Evolutionary conservation across 64 coral and sea anemone species (phyloP).

Genomic region (Porites australiensis): DNA sequence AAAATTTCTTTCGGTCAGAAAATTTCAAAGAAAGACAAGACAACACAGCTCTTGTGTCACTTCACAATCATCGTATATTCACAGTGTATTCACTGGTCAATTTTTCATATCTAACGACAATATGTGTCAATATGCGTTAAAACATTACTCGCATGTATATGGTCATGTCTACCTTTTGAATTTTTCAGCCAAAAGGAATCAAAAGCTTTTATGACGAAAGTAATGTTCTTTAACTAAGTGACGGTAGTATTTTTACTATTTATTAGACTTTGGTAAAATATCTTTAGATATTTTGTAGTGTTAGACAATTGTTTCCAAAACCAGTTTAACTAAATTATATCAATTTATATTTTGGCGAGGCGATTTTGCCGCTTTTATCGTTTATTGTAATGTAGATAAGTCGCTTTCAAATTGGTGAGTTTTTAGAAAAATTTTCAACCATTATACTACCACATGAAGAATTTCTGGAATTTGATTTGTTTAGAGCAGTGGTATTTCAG

Average conservation of each 20-base stretch:
- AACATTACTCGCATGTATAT: too few relatives aligned
- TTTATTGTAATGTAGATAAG: background rate
- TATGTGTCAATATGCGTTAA: too few relatives aligned
- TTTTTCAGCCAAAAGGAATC: background rate
- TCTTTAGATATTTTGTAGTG: background rate
- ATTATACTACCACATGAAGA: too few relatives aligned
- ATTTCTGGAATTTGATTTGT: too few relatives aligned
- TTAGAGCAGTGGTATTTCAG: too few relatives aligned
- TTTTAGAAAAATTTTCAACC: conserved; percentile 10
- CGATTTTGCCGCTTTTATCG: background rate
- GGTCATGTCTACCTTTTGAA: background rate
- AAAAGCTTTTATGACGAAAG: background rate
- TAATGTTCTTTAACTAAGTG: background rate
- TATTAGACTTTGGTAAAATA: background rate
- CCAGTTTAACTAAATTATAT: background rate
- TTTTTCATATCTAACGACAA: too few relatives aligned
- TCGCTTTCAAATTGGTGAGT: conserved; percentile 30
- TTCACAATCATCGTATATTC: too few relatives aligned
- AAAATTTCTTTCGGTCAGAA: too few relatives aligned
- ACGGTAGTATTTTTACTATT: background rate
- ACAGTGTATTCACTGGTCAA: too few relatives aligned
- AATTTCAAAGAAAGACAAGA: too few relatives aligned
- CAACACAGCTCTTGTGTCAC: too few relatives aligned
- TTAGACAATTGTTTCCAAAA: background rate
- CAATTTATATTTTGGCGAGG: background rate